These are phyloP conservation scores for Zosterops japonicus DNA, from an alignment of 2,113 vertebrate genomes.

Conservation along the genomic window DNA sequence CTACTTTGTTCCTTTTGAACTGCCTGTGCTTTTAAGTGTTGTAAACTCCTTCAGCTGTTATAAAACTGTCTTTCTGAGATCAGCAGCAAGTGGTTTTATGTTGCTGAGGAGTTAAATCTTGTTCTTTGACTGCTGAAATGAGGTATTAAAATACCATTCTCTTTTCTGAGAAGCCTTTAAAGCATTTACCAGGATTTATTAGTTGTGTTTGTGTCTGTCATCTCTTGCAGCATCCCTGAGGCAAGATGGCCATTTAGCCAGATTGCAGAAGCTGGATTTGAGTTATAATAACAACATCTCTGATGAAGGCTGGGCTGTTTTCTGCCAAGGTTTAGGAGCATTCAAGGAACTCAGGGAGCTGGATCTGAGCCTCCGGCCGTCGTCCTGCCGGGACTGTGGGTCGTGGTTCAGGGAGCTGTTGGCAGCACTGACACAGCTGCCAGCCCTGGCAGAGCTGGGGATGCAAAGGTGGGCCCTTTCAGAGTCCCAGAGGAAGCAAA, in stretches of 20 bases:
- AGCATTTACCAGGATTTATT: neutral
- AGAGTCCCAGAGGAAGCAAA: constrained; percentile 57
- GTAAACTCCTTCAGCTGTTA: neutral
- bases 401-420: constrained; percentile 80
- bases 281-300: constrained; percentile 82
- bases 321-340: constrained; percentile 71
- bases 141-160: neutral
- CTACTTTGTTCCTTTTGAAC: neutral
- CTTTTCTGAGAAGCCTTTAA: neutral
- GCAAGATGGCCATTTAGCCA: constrained; percentile 68
- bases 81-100: neutral
- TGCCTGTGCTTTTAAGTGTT: neutral
- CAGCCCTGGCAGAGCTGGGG: constrained; percentile 74
- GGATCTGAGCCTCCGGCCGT: constrained; percentile 82
- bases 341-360: constrained; percentile 79
- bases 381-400: constrained; percentile 52
- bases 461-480: constrained; percentile 78
- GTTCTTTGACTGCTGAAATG: neutral
- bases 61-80: neutral
- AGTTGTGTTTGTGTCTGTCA: neutral
- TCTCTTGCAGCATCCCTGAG: constrained; percentile 72
- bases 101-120: neutral
- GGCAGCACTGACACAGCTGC: constrained; percentile 68
- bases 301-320: constrained; percentile 74
- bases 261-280: constrained; percentile 78